Conservation (phyloP, 2,113 vertebrate species). For the Willisornis vidua region DNA sequence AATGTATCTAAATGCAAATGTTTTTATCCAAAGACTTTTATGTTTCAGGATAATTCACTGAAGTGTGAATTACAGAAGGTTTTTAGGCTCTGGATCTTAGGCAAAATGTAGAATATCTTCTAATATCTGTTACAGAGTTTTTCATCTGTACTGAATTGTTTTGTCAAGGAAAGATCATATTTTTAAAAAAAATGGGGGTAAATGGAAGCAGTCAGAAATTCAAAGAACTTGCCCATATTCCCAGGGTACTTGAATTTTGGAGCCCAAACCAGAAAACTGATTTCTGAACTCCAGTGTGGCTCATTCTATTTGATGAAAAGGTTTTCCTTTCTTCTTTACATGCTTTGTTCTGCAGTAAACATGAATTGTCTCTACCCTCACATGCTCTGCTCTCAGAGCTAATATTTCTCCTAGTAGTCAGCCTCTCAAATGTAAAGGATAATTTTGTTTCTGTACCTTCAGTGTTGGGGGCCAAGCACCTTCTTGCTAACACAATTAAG, state of each 20-base stretch:
- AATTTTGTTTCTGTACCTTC: neutral
- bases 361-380: neutral
- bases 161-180: neutral
- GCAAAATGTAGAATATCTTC: constrained; percentile 17
- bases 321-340: neutral
- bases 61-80: constrained; percentile 24
- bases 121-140: neutral
- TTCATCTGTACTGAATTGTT: neutral
- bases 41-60: constrained; percentile 41
- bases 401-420: neutral
- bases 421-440: neutral
- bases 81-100: constrained; percentile 1
- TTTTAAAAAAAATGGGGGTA: neutral
- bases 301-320: neutral
- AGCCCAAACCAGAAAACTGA: neutral
- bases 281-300: neutral
- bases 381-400: neutral
- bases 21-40: constrained; percentile 52
- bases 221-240: neutral
- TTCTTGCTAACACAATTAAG: neutral
- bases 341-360: neutral
- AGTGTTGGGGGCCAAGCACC: neutral
- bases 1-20: constrained; percentile 56
- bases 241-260: neutral
- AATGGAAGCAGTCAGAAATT: neutral